A percentile compares a stretch with the other conserved stretches of the same genome.
These are phyloP conservation scores for Phaethornis superciliosus DNA, from an alignment of 2,113 vertebrate genomes.

Conservation along the genomic window DNA sequence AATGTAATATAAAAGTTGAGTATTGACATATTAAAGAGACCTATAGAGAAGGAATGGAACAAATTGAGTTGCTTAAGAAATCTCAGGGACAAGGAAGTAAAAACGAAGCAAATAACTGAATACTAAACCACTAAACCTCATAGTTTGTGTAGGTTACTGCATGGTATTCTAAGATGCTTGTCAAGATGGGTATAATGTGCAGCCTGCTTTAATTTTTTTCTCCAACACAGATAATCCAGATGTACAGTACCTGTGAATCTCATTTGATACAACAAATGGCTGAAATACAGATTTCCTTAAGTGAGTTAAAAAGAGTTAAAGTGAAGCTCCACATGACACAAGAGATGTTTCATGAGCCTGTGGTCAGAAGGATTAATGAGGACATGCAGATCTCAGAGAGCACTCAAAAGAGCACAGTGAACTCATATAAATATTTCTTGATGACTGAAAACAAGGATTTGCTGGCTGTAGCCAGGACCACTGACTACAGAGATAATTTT, in stretches of 20 bases:
- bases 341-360: not conserved
- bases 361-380: conserved; percentile 52
- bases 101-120: not conserved
- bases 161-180: not conserved
- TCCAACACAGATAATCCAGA: not conserved
- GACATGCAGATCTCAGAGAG: conserved; percentile 29
- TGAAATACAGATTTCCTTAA: not conserved
- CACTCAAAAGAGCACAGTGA: conserved; percentile 28
- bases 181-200: not conserved
- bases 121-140: not conserved
- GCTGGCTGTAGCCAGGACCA: not conserved
- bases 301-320: conserved; percentile 8
- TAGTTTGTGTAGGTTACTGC: not conserved
- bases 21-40: not conserved
- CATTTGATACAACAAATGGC: not conserved
- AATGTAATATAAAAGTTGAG: not conserved
- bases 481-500: not conserved
- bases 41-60: not conserved
- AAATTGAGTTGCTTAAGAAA: not conserved
- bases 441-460: conserved; percentile 20
- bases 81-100: not conserved
- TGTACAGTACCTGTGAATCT: not conserved
- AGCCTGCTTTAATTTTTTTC: not conserved
- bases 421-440: conserved; percentile 48
- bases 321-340: conserved; percentile 12